These are phyloP conservation scores for Paramacrobiotus metropolitanus DNA, from an alignment of 1,140 invertebrate genomes.

Conservation along the genomic window DNA sequence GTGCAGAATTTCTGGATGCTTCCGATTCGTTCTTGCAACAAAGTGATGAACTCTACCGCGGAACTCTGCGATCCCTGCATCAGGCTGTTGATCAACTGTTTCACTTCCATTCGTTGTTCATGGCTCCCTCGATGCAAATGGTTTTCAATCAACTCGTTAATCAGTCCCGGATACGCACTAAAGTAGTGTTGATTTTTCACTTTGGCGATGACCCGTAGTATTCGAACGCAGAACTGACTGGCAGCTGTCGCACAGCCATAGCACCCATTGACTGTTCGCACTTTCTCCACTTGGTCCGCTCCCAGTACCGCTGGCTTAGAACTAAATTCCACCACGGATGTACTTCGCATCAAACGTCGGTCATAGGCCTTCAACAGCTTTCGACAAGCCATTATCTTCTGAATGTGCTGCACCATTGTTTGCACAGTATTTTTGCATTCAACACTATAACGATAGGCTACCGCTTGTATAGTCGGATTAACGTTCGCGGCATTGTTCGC, in stretches of 20 bases:
- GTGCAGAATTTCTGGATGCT: background rate
- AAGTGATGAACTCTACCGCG: background rate
- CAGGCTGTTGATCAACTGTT: background rate
- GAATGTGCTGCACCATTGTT: constrained; percentile 78
- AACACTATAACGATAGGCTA: constrained; percentile 73
- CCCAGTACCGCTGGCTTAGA: constrained; percentile 11
- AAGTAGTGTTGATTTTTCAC: constrained; percentile 3
- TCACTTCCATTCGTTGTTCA: constrained; percentile 22
- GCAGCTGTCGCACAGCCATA: constrained; percentile 25
- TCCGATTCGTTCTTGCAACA: background rate
- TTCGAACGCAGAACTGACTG: background rate
- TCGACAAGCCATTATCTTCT: constrained; percentile 63
- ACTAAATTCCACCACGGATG: constrained; percentile 13
- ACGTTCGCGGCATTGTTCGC: constrained; percentile 18
- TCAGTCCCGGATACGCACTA: constrained; percentile 32
- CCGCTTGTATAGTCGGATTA: constrained; percentile 30
- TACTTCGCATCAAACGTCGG: constrained; percentile 37
- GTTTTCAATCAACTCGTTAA: constrained; percentile 66
- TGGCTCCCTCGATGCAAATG: constrained; percentile 48
- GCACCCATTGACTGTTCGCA: constrained; percentile 20
- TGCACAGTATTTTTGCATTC: constrained; percentile 86
- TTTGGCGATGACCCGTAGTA: constrained; percentile 37
- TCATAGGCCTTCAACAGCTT: constrained; percentile 78
- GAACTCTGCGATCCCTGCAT: constrained; percentile 1
- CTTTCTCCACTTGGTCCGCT: constrained; percentile 9